A percentile compares a stretch with the other conserved stretches of the same genome.
Evolutionary conservation across 2,113 vertebrate species (phyloP).

Genomic region (Climacteris rufus): DNA sequence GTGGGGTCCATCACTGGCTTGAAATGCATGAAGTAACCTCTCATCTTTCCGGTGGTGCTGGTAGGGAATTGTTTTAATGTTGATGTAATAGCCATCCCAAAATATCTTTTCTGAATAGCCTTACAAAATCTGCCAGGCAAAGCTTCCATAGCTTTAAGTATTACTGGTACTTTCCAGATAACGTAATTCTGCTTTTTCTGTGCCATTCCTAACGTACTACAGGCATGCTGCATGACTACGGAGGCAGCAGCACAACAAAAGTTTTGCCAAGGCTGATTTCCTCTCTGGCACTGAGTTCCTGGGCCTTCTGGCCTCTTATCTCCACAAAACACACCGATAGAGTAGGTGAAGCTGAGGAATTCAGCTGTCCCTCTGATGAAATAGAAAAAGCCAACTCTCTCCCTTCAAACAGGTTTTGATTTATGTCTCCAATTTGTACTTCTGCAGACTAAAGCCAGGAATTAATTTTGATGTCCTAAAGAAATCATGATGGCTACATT

Average conservation of each 20-base stretch:
- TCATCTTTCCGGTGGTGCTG: background rate
- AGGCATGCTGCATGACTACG: background rate
- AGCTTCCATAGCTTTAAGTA: background rate
- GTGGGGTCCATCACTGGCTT: background rate
- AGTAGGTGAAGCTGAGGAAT: background rate
- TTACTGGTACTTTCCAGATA: slow-evolving; percentile 47
- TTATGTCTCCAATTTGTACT: background rate
- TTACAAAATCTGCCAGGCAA: slow-evolving; percentile 24
- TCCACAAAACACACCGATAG: background rate
- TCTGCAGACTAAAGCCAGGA: background rate
- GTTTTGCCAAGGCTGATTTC: background rate
- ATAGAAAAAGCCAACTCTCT: background rate
- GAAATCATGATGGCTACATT: background rate
- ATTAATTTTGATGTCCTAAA: background rate
- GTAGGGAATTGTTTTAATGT: background rate
- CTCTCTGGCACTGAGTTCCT: background rate
- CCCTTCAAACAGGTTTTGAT: background rate
- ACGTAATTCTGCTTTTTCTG: slow-evolving; percentile 16
- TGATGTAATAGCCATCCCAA: background rate
- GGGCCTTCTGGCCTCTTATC: background rate
- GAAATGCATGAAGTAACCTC: background rate
- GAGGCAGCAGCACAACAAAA: background rate
- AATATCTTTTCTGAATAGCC: background rate
- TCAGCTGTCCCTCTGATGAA: background rate
- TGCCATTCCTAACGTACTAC: slow-evolving; percentile 5